Evolutionary conservation across 2,888 invertebrate species (phyloP).

Genomic region (Synergus itoensis): DNA sequence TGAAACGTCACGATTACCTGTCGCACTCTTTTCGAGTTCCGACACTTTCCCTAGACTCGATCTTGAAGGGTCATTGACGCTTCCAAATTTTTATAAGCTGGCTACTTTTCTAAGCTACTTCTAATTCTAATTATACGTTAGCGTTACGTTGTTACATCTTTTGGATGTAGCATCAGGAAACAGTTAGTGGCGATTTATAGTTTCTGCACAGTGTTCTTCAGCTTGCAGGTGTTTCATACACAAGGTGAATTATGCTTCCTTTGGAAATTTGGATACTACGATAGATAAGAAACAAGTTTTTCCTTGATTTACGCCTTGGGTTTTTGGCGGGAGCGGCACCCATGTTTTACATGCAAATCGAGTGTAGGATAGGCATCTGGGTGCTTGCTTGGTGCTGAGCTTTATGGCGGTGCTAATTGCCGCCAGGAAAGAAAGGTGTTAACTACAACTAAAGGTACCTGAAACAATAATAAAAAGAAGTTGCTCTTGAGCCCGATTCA

Average conservation of each 20-base stretch:
- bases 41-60: neutral
- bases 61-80: neutral
- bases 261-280: conserved; percentile 9
- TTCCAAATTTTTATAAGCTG: neutral
- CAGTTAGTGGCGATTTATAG: neutral
- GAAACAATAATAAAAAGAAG: conserved; percentile 46
- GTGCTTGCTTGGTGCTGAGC: conserved; percentile 48
- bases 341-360: conserved; percentile 67
- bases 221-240: neutral
- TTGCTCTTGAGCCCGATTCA: conserved; percentile 19
- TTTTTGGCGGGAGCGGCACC: conserved; percentile 53
- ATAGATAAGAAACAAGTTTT: conserved; percentile 16
- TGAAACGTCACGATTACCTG: conserved; percentile 41
- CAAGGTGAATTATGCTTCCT: conserved; percentile 18
- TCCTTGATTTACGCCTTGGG: conserved; percentile 13
- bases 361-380: conserved; percentile 55
- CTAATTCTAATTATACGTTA: no score
- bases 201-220: neutral
- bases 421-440: conserved; percentile 70
- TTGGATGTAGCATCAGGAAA: no score
- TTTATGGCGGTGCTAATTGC: conserved; percentile 75
- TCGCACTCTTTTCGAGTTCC: conserved; percentile 23
- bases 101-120: neutral
- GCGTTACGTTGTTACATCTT: no score
- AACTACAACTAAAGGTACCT: conserved; percentile 61